phyloP scores from a whole-genome alignment of 2,888 invertebrate species.

The Acleris literana region DNA sequence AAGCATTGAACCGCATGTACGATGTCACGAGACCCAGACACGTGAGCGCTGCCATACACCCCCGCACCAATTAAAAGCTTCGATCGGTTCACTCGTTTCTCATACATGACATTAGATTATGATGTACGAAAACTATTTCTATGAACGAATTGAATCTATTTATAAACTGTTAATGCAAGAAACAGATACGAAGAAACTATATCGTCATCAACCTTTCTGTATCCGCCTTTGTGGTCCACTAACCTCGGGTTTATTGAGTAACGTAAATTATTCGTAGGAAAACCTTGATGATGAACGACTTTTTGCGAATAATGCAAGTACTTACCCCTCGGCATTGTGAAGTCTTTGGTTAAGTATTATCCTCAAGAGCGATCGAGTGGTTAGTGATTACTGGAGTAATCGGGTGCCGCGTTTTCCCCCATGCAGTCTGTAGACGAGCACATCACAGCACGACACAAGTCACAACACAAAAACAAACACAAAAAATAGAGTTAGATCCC shows the following conservation, averaged over 20 bases:
- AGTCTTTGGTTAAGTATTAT: conserved; percentile 48
- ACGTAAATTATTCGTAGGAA: neutral
- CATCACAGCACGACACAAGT: conserved; percentile 52
- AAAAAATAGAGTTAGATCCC: conserved; percentile 42
- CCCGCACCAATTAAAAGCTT: conserved; percentile 35
- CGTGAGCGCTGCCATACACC: conserved; percentile 45
- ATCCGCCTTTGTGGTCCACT: conserved; percentile 10
- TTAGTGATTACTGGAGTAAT: conserved; percentile 58
- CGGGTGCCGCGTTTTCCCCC: conserved; percentile 52
- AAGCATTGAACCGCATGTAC: conserved; percentile 22
- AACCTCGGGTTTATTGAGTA: neutral
- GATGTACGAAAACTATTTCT: neutral
- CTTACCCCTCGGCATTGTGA: conserved; percentile 73
- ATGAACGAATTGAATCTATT: neutral
- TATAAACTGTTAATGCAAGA: too few species aligned
- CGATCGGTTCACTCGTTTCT: conserved; percentile 21
- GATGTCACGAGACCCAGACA: conserved; percentile 55
- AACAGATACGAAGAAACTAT: neutral
- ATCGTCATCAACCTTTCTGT: neutral
- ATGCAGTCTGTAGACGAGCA: conserved; percentile 57
- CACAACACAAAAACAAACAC: conserved; percentile 44
- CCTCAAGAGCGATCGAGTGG: conserved; percentile 51
- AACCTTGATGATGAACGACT: neutral
- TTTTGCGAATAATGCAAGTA: conserved; percentile 31
- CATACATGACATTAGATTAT: neutral